These are phyloP conservation scores for Psococerastis gibbosa DNA, from an alignment of 2,888 invertebrate genomes.

Conservation along the genomic window DNA sequence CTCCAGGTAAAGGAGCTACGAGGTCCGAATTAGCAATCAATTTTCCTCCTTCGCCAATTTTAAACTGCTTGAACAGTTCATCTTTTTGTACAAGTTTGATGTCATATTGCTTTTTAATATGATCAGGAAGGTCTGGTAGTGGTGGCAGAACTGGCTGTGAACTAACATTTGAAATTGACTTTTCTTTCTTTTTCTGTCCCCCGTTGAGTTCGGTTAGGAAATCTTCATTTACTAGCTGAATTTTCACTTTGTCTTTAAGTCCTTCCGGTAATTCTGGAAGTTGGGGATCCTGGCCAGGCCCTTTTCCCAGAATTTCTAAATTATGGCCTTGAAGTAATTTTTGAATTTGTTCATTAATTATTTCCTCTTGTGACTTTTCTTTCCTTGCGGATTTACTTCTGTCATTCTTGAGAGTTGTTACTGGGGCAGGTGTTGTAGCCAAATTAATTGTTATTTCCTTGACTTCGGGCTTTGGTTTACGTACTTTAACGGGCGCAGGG, in stretches of 20 bases:
- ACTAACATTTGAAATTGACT: constrained; percentile 32
- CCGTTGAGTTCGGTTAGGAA: neutral
- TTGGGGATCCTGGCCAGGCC: neutral
- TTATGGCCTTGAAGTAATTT: constrained; percentile 15
- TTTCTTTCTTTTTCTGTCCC: constrained; percentile 20
- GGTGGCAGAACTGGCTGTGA: neutral
- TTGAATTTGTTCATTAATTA: constrained; percentile 47
- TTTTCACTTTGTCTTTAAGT: constrained; percentile 7
- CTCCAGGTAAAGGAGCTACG: constrained; percentile 24
- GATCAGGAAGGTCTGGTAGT: constrained; percentile 6
- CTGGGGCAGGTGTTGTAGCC: constrained; percentile 2
- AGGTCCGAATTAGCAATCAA: constrained; percentile 51
- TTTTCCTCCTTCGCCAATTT: constrained; percentile 52
- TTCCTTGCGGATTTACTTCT: constrained; percentile 12
- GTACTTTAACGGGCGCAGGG: neutral
- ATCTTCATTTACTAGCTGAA: constrained; percentile 4
- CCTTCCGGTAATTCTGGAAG: neutral
- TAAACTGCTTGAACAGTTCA: constrained; percentile 51
- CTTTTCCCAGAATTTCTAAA: constrained; percentile 6
- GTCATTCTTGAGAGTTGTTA: constrained; percentile 16
- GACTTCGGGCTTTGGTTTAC: neutral
- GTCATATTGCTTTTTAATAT: constrained; percentile 22
- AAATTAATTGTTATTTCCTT: constrained; percentile 11
- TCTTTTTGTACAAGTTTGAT: constrained; percentile 33
- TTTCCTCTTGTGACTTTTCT: constrained; percentile 40